Conservation (phyloP, 2,797 vertebrate species). For the Tapera naevia region DNA sequence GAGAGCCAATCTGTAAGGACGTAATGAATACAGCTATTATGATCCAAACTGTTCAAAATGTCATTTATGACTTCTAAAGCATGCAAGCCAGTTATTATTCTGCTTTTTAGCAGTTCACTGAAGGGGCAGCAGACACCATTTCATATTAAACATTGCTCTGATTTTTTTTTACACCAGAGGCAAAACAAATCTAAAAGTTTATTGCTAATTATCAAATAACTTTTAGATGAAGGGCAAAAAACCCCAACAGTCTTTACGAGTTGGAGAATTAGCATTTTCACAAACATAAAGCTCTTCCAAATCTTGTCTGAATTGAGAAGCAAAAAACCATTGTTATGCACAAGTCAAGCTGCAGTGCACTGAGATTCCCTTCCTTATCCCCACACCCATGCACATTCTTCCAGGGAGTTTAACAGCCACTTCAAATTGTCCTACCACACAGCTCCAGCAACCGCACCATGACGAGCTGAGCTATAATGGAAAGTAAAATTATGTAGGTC, state of each 20-base stretch:
- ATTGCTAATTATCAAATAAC: background rate
- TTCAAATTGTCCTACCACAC: background rate
- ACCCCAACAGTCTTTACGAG: background rate
- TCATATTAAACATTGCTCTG: background rate
- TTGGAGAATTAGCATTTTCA: background rate
- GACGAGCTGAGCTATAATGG: background rate
- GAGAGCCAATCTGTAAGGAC: background rate
- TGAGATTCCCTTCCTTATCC: background rate
- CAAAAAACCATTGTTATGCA: background rate
- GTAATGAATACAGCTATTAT: constrained; percentile 41
- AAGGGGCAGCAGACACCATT: background rate
- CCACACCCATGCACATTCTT: background rate
- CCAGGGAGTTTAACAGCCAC: background rate
- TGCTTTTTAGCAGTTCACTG: constrained; percentile 26
- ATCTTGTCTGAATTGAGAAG: background rate
- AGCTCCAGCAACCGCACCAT: rapidly evolving
- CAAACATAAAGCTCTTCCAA: background rate
- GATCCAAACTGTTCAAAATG: background rate
- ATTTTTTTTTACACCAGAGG: background rate
- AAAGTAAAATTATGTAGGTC: background rate
- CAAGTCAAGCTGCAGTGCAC: background rate
- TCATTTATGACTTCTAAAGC: constrained; percentile 15
- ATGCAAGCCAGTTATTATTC: constrained; percentile 4
- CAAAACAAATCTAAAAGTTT: background rate
- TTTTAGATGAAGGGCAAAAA: background rate